Conservation (phyloP, 2,888 invertebrate species). For the Volucella zonaria region DNA sequence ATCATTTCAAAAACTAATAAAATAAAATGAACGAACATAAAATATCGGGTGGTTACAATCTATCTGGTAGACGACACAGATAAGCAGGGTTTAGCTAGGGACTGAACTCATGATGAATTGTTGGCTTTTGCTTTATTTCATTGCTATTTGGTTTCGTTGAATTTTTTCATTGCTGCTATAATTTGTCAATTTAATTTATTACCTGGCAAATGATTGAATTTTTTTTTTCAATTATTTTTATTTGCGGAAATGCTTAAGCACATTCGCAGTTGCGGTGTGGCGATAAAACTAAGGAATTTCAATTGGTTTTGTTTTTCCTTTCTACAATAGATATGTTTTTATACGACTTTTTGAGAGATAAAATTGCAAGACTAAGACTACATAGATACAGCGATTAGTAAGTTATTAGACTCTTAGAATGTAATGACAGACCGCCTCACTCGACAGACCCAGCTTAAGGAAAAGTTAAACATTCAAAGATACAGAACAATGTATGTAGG, state of each 20-base stretch:
- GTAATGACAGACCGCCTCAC: no score
- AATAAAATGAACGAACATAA: slow-evolving; percentile 4
- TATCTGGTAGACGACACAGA: slow-evolving; percentile 42
- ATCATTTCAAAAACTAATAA: slow-evolving; percentile 30
- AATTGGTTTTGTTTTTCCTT: no score
- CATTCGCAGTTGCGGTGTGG: background rate
- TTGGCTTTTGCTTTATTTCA: background rate
- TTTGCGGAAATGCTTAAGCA: background rate
- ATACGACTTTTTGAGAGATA: no score
- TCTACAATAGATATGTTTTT: no score
- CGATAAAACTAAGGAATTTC: no score
- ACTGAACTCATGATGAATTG: slow-evolving; percentile 28
- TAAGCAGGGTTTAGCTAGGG: slow-evolving; percentile 38
- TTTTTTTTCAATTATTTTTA: background rate
- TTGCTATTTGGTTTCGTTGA: background rate
- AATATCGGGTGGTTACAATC: slow-evolving; percentile 48
- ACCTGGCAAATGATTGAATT: background rate
- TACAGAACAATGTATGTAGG: no score
- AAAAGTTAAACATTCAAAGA: no score
- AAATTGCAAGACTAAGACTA: no score
- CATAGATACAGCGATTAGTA: no score
- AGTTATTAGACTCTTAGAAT: no score
- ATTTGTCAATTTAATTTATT: slow-evolving; percentile 28
- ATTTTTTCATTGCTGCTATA: background rate
- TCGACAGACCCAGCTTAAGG: no score